Base-by-base conservation (phyloP, 2,888 invertebrate species). In the Lycophotia porphyrea region DNA sequence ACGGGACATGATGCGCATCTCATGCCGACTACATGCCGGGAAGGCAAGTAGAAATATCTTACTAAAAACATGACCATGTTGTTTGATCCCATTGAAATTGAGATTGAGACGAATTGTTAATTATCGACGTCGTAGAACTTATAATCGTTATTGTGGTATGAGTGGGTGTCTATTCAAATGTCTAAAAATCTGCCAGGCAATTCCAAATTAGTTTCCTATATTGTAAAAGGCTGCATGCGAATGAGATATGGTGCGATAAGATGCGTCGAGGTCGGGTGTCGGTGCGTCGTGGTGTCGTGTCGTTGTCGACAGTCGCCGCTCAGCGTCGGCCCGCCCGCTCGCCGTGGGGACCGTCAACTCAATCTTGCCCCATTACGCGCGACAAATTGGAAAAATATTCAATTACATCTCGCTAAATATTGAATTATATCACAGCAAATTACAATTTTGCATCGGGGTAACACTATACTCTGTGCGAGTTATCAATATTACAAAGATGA, bases 351-450 rank as follows among this genome's bases (percentile, higher is more conserved):
- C 93, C 95, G 93, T 94, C 95, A 95, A 96, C 96, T 96, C 96
- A 96, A 96, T 96, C 96, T 96, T 95, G 96, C 94, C 95, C 96
- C 95, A 96, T 96, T 96, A 96, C 95, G 94, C 93, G 94, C 95
- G 95, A 95, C 96, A 96, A 96, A 96, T 96, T 96, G 96, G 96
- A 96, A 96, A 96, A 96, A 96, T 96, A 96, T 96, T 96, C 96
- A 96, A 96, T 96, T 96, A 96, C 95, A 95, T 91, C 94, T 93
- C 93, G 95, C 96, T 95, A 94, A 96, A 96, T 96, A 96, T 96
- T 95, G 95, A 95, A 96, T 96, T 96, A 96, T 96, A 95, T 95
- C 95, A 94, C 93, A 92, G 95, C 93, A 95, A 95, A 96, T 96
- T 95, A 96, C 95, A 95, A 94, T 95, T 94, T 94, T 93, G 93